Percentiles rank a stretch among this genome's conserved stretches.
phyloP scores from a whole-genome alignment of 2,888 invertebrate species.

The Metallyticus violacea region DNA sequence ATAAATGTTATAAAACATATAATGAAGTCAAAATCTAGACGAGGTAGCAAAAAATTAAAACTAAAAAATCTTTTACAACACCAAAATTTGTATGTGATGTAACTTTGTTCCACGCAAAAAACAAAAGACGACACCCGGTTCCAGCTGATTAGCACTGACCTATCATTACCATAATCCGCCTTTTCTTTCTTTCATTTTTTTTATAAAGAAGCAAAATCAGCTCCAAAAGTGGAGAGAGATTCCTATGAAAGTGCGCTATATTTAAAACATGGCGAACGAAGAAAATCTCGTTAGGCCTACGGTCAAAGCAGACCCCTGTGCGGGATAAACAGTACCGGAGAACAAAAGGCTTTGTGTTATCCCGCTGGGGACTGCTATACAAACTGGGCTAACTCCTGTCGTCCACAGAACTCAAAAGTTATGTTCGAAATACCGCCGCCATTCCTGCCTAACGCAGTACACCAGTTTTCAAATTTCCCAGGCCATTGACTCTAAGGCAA shows the following conservation, averaged over 20 bases:
- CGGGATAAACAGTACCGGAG: neutral
- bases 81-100: no score
- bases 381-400: neutral
- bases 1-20: no score
- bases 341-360: neutral
- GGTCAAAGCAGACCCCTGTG: no score
- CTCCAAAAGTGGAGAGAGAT: neutral
- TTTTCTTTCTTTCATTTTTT: neutral
- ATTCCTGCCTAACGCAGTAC: neutral
- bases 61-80: no score
- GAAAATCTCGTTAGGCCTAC: neutral
- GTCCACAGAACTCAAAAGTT: neutral
- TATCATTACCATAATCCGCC: neutral
- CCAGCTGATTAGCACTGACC: neutral
- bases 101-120: no score
- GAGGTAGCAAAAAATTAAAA: no score
- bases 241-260: neutral
- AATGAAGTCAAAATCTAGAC: no score
- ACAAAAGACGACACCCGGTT: neutral
- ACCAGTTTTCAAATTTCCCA: neutral
- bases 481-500: neutral
- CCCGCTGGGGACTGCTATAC: neutral
- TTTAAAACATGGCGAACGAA: neutral
- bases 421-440: neutral
- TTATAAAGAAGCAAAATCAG: neutral